Evolutionary conservation across 2,113 vertebrate genomes (phyloP), one percentile per base, ranked within the genome.

Genomic region (Chrysochloris asiatica): DNA sequence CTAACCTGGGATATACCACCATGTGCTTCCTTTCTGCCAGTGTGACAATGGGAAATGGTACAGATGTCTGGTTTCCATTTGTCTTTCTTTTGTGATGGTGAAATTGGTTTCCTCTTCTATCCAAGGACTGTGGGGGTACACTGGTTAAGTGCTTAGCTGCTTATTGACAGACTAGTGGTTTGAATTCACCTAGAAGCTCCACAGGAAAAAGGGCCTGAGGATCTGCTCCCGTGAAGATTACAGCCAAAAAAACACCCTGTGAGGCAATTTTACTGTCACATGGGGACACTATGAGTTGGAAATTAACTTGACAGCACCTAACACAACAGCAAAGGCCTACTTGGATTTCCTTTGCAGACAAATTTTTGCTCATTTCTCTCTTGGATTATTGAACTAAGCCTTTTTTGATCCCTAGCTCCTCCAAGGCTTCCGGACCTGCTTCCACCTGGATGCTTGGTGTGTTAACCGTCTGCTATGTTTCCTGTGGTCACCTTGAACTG

Each of bases 31-130:
- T 41, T n/a, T 89, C 75, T 47, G 65, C 38, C 6, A 0, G 0
- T 0, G 19, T 4, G 10, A 7, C 24, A 28, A 24, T 22, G n/a
- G n/a, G 50, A n/a, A 38, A n/a, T 0, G 21, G 24, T 1, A 4
- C n/a, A 4, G 4, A 19, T 3, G 17, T 2, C 0, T 1, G 41
- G 41, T 9, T 65, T 11, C 47, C 21, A 0, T 21, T 38, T 22
- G 75, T 26, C 63, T 41, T 11, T 61, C 80, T 43, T 45, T 28
- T 26, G 0, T 5, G 4, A 22, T 2, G 19, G 30, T 12, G 24
- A 61, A 22, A 26, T 43, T 6, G 67, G 19, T 33, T 47, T 75
- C 52, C 30, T 54, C 54, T 6, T 26, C 24, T 1, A 22, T 47
- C 45, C 47, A 3, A 45, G 19, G 47, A 22, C 61, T 5, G 12